Evolutionary conservation across 2,888 invertebrate genomes (phyloP).

Genomic region (Thalpophila matura): DNA sequence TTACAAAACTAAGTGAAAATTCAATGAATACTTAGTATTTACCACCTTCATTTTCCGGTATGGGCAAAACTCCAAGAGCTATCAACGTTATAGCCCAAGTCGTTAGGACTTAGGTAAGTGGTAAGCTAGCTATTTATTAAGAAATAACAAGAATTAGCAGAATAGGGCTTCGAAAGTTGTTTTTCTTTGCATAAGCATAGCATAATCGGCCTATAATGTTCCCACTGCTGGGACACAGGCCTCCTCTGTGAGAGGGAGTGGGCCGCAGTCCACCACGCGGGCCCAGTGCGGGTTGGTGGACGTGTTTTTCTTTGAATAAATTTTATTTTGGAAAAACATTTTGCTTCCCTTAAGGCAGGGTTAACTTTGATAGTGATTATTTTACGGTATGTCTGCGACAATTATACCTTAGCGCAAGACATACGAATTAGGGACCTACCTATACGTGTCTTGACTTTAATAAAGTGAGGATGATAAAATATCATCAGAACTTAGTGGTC

Average conservation of each 20-base stretch:
- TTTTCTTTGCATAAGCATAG: neutral
- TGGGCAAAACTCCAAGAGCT: constrained; percentile 45
- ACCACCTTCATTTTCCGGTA: constrained; percentile 16
- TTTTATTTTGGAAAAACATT: neutral
- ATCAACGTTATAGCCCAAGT: constrained; percentile 20
- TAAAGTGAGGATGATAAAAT: too few relatives aligned
- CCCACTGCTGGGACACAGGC: too few relatives aligned
- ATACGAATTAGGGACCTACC: too few relatives aligned
- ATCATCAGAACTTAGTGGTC: neutral
- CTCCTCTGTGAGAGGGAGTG: too few relatives aligned
- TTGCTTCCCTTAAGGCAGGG: neutral
- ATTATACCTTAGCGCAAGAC: too few relatives aligned
- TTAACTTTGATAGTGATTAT: neutral
- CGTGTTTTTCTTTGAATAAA: neutral
- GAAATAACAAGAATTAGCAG: constrained; percentile 11
- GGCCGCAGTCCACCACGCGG: too few relatives aligned
- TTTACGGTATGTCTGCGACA: too few relatives aligned
- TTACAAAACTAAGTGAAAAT: constrained; percentile 10
- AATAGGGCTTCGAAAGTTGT: constrained; percentile 4
- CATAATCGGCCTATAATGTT: too few relatives aligned
- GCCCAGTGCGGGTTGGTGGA: too few relatives aligned
- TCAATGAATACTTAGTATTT: constrained; percentile 21
- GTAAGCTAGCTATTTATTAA: constrained; percentile 20
- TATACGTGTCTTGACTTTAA: too few relatives aligned
- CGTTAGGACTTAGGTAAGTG: constrained; percentile 20